These are phyloP conservation scores for Erebia epiphron DNA, from an alignment of 2,888 invertebrate species.

Conservation along the genomic window DNA sequence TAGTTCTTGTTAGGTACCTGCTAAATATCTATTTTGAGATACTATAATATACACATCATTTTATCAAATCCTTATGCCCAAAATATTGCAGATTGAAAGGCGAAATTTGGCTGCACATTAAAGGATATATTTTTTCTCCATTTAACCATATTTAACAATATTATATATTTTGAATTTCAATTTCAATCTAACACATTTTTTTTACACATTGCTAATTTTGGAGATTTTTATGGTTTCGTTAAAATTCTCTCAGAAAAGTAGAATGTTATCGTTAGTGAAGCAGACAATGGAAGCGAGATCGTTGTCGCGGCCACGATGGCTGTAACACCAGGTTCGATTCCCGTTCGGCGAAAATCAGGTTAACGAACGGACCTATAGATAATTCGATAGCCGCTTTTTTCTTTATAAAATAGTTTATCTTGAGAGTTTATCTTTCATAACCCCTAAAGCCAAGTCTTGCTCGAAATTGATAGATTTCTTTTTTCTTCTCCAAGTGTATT, in stretches of 20 bases:
- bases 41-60: no score
- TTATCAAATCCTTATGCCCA: no score
- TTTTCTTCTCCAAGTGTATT: no score
- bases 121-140: no score
- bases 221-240: conserved; percentile 51
- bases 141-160: no score
- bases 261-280: conserved; percentile 68
- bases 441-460: no score
- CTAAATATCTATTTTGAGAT: no score
- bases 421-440: neutral
- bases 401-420: neutral
- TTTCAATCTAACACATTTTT: neutral
- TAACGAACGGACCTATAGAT: conserved; percentile 55
- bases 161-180: no score
- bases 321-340: conserved; percentile 63
- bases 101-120: no score
- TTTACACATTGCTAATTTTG: conserved; percentile 11
- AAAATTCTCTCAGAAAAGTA: conserved; percentile 63
- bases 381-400: conserved; percentile 1
- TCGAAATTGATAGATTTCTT: no score
- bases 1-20: no score
- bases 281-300: conserved; percentile 75
- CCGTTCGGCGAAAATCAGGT: conserved; percentile 71
- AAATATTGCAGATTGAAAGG: no score
- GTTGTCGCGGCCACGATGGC: conserved; percentile 70